phyloP scores from a whole-genome alignment of 2,797 vertebrate species.

The Gymnocypris eckloni region DNA sequence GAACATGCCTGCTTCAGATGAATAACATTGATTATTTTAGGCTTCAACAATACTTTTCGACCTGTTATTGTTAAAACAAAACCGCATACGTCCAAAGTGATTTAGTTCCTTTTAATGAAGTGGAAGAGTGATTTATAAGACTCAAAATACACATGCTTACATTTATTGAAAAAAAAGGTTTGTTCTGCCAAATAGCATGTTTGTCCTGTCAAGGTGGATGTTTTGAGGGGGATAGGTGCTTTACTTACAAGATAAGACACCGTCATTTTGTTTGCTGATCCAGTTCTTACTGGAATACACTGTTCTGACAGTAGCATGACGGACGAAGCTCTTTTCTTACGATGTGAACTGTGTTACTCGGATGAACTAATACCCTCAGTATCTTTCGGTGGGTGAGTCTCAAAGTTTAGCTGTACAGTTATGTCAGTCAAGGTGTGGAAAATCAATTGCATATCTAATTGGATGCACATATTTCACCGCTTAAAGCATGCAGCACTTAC shows the following conservation, averaged over 20 bases:
- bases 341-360: background rate
- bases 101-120: background rate
- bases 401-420: slow-evolving; percentile 21
- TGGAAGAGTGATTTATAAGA: background rate
- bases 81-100: background rate
- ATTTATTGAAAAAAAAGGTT: background rate
- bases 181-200: background rate
- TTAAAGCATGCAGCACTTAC: background rate
- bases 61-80: background rate
- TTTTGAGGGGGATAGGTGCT: background rate
- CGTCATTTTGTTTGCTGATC: background rate
- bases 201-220: background rate
- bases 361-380: background rate
- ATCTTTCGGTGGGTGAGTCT: background rate
- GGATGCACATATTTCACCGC: background rate
- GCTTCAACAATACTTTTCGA: background rate
- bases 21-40: background rate
- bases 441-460: background rate
- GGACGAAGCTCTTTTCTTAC: background rate
- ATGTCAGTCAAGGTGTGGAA: background rate
- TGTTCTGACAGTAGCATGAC: background rate
- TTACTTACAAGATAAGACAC: background rate
- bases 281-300: slow-evolving; percentile 16
- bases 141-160: background rate
- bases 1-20: too few relatives aligned